Percentiles rank a stretch among this genome's conserved stretches.
These are phyloP conservation scores for Strix uralensis DNA, from an alignment of 2,113 vertebrate species.

Conservation along the genomic window DNA sequence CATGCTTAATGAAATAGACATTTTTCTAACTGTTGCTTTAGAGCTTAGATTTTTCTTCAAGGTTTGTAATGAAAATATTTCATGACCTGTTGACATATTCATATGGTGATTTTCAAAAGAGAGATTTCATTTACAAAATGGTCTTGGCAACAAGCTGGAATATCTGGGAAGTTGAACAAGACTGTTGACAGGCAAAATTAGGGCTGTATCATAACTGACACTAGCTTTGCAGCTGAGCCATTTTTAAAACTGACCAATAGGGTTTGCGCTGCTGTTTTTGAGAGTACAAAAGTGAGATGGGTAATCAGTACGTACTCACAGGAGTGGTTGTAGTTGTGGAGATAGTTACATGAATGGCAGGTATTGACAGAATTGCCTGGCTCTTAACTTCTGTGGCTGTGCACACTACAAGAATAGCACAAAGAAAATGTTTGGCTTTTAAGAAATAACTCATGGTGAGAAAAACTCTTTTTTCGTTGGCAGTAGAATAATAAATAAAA, in stretches of 20 bases:
- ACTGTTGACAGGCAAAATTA: slow-evolving; percentile 77
- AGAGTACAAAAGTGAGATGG: neutral
- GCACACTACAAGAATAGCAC: neutral
- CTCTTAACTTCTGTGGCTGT: neutral
- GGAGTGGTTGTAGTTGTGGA: neutral
- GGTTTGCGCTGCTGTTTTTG: neutral
- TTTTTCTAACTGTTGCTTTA: slow-evolving; percentile 75
- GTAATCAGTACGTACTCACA: neutral
- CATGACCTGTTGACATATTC: slow-evolving; percentile 83
- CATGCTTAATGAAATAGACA: slow-evolving; percentile 72
- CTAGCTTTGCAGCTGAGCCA: slow-evolving; percentile 56
- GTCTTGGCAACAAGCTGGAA: slow-evolving; percentile 72
- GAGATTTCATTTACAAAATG: slow-evolving; percentile 77
- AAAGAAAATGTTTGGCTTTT: neutral
- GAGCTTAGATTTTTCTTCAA: slow-evolving; percentile 74
- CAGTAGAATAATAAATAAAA: neutral
- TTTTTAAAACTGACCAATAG: slow-evolving; percentile 58
- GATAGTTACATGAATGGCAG: neutral
- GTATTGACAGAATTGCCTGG: neutral
- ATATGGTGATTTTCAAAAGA: slow-evolving; percentile 80
- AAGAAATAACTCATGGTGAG: neutral
- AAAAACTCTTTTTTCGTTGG: neutral
- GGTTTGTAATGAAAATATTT: slow-evolving; percentile 82
- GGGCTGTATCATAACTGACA: slow-evolving; percentile 66
- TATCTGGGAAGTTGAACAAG: slow-evolving; percentile 71